Percentiles rank a stretch among this genome's conserved stretches.
Conservation (phyloP, 2,113 vertebrate genomes). For the Motacilla tschutschensis region DNA sequence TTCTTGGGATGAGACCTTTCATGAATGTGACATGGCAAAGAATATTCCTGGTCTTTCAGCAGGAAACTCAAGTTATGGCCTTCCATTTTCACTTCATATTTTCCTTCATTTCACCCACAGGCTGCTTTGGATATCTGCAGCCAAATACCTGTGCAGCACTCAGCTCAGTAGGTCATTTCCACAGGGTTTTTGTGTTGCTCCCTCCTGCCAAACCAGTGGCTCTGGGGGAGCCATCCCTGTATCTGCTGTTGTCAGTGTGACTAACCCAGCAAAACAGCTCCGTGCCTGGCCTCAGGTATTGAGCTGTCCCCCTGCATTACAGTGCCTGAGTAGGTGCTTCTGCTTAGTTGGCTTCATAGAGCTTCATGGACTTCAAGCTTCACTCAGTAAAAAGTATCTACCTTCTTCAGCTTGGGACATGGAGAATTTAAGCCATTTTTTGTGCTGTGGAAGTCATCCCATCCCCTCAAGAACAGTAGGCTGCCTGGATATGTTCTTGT, state of each 20-base stretch:
- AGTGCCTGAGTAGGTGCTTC: not conserved
- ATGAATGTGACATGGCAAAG: accelerated
- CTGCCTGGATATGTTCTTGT: not conserved
- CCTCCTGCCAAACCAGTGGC: not conserved
- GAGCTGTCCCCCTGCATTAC: not conserved
- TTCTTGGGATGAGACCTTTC: not conserved
- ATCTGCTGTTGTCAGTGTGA: not conserved
- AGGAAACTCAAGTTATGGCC: not conserved
- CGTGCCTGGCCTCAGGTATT: accelerated
- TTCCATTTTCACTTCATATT: not conserved
- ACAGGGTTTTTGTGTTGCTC: not conserved
- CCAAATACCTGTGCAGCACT: not conserved
- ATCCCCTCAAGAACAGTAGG: not conserved
- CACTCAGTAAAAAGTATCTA: not conserved
- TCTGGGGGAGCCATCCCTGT: not conserved
- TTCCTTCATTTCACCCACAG: not conserved
- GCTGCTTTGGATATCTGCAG: not conserved
- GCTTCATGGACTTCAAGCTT: not conserved
- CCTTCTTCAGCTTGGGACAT: not conserved
- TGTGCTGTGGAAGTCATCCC: not conserved
- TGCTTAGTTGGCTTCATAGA: not conserved
- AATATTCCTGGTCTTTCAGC: not conserved
- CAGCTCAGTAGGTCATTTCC: not conserved
- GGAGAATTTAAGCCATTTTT: not conserved
- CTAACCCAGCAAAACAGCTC: not conserved